Percentiles rank a stretch among this genome's conserved stretches.
Evolutionary conservation across 2,113 vertebrate species (phyloP).

Genomic region (Callaeas wilsoni): DNA sequence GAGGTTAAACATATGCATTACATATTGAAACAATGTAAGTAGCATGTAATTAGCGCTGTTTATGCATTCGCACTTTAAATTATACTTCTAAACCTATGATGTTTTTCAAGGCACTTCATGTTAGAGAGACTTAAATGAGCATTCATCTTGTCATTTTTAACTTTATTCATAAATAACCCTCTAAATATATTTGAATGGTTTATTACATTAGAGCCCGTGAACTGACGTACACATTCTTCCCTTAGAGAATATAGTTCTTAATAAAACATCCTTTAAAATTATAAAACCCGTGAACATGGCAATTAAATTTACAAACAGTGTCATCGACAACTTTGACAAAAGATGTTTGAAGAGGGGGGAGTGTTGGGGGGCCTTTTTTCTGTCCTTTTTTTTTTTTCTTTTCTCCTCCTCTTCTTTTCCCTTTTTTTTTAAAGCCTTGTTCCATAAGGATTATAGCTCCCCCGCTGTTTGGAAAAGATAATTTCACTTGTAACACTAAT

Average conservation of each 20-base stretch:
- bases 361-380: background rate
- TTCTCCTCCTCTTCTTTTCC: background rate
- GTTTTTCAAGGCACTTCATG: constrained; percentile 41
- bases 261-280: constrained; percentile 64
- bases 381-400: background rate
- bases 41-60: constrained; percentile 57
- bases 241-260: constrained; percentile 55
- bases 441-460: constrained; percentile 80
- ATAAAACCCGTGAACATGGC: constrained; percentile 51
- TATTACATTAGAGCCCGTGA: constrained; percentile 44
- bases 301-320: constrained; percentile 66
- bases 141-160: constrained; percentile 56
- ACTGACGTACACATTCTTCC: background rate
- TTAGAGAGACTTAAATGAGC: constrained; percentile 35
- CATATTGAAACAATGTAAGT: constrained; percentile 64
- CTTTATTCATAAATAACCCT: constrained; percentile 56
- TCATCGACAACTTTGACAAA: constrained; percentile 66
- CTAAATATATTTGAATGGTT: constrained; percentile 52
- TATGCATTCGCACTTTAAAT: constrained; percentile 55
- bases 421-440: constrained; percentile 48
- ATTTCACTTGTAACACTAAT: constrained; percentile 86
- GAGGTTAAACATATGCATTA: constrained; percentile 65
- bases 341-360: constrained; percentile 16
- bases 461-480: constrained; percentile 81
- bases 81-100: constrained; percentile 41